Evolutionary conservation across 2,113 vertebrate species (phyloP).

Genomic region (Micronisus gabar): DNA sequence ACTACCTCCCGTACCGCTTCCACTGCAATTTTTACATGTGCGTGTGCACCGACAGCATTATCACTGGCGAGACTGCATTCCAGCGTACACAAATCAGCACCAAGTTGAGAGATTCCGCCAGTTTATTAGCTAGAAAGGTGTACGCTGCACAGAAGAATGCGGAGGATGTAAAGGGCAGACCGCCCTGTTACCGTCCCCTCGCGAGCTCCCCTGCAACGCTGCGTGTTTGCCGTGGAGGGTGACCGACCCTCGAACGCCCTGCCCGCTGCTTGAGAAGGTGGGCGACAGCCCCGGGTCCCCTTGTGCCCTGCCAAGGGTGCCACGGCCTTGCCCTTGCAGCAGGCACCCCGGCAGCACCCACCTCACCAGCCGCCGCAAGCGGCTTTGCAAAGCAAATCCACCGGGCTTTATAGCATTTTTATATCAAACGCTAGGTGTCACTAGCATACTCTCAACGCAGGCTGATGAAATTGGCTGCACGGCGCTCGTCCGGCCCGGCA

Average conservation of each 20-base stretch:
- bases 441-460: conserved; percentile 53
- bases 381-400: not conserved
- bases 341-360: not conserved
- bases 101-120: rapidly evolving
- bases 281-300: not conserved
- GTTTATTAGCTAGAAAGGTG: not conserved
- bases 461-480: not conserved
- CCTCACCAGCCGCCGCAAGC: not conserved
- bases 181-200: not conserved
- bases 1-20: not conserved
- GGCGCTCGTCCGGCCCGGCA: not conserved
- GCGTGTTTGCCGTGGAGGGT: rapidly evolving
- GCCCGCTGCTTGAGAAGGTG: not conserved
- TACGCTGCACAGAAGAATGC: not conserved
- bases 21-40: not conserved
- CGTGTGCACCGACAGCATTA: rapidly evolving
- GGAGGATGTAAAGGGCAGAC: not conserved
- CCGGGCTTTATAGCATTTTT: not conserved
- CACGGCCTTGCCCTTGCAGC: not conserved
- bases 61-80: no score
- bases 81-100: rapidly evolving
- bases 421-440: conserved; percentile 70
- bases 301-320: not conserved
- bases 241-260: not conserved
- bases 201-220: rapidly evolving